These are phyloP conservation scores for Glaucopsyche alexis DNA, from an alignment of 2,888 invertebrate genomes.

Conservation along the genomic window DNA sequence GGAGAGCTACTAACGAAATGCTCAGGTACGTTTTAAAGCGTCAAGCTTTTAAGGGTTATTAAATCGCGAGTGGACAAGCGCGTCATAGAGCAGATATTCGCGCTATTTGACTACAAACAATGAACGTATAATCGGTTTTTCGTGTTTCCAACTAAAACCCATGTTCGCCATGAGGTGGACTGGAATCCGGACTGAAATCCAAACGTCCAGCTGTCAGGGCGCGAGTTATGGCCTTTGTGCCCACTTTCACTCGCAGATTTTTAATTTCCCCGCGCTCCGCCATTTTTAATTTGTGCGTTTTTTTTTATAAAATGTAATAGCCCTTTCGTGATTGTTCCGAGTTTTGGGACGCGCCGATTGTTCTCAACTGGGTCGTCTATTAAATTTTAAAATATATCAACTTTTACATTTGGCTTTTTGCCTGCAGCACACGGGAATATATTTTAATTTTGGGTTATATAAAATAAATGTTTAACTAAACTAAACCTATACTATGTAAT, in stretches of 20 bases:
- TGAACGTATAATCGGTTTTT: slow-evolving; percentile 69
- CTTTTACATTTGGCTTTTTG: slow-evolving; percentile 19
- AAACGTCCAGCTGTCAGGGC: slow-evolving; percentile 58
- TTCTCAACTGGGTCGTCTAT: slow-evolving; percentile 39
- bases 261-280: slow-evolving; percentile 68
- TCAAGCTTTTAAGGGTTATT: slow-evolving; percentile 66
- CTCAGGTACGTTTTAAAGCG: slow-evolving; percentile 49
- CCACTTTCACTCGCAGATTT: slow-evolving; percentile 68
- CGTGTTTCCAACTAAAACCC: slow-evolving; percentile 66
- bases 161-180: slow-evolving; percentile 49
- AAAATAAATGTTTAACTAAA: not conserved
- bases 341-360: slow-evolving; percentile 55
- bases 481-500: not conserved
- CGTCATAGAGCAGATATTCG: slow-evolving; percentile 55
- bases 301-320: slow-evolving; percentile 71
- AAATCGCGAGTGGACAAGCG: slow-evolving; percentile 60
- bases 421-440: not conserved
- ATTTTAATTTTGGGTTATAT: not conserved
- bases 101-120: slow-evolving; percentile 61
- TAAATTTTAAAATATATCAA: slow-evolving; percentile 15
- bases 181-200: slow-evolving; percentile 55
- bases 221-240: slow-evolving; percentile 73
- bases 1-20: slow-evolving; percentile 39
- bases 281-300: slow-evolving; percentile 70
- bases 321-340: slow-evolving; percentile 58